These are phyloP conservation scores for Ichneumoninae sp. DNA, from an alignment of 2,888 invertebrate species.

Conservation along the genomic window DNA sequence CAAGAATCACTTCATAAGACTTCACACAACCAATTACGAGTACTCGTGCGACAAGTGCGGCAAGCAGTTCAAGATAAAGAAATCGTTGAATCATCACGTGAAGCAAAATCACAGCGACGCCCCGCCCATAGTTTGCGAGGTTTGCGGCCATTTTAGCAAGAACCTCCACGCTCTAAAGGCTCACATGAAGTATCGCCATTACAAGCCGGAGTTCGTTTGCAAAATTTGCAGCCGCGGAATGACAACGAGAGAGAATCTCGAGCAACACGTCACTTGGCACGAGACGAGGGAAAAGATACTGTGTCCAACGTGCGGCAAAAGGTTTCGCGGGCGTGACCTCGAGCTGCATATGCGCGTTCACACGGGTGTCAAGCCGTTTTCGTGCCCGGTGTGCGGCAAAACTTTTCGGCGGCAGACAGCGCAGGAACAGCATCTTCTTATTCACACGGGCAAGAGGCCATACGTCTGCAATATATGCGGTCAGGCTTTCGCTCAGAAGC, in stretches of 20 bases:
- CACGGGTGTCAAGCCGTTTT: conserved; percentile 77
- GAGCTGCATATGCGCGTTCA: conserved; percentile 78
- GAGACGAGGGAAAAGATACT: conserved; percentile 76
- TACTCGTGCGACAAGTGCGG: conserved; percentile 75
- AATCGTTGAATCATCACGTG: conserved; percentile 75
- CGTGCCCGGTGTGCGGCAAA: conserved; percentile 76
- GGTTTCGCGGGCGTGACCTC: conserved; percentile 74
- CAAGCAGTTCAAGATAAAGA: conserved; percentile 76
- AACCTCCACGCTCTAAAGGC: conserved; percentile 76
- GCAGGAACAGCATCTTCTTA: conserved; percentile 76
- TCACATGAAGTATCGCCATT: conserved; percentile 76
- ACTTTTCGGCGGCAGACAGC: conserved; percentile 59
- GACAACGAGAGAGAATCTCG: conserved; percentile 75
- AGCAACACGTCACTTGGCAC: conserved; percentile 76
- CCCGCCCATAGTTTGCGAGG: conserved; percentile 76
- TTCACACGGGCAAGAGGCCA: conserved; percentile 76
- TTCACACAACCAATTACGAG: conserved; percentile 74
- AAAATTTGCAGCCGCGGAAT: conserved; percentile 76
- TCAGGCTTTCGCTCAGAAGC: conserved; percentile 76
- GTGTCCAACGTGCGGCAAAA: conserved; percentile 77
- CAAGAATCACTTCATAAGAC: conserved; percentile 74
- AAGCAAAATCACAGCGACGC: conserved; percentile 74
- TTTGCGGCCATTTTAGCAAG: conserved; percentile 76
- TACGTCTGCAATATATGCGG: conserved; percentile 78
- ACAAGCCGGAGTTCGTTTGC: conserved; percentile 74